Evolutionary conservation across 2,888 invertebrate genomes (phyloP).

Genomic region (Isotomurus palustris): DNA sequence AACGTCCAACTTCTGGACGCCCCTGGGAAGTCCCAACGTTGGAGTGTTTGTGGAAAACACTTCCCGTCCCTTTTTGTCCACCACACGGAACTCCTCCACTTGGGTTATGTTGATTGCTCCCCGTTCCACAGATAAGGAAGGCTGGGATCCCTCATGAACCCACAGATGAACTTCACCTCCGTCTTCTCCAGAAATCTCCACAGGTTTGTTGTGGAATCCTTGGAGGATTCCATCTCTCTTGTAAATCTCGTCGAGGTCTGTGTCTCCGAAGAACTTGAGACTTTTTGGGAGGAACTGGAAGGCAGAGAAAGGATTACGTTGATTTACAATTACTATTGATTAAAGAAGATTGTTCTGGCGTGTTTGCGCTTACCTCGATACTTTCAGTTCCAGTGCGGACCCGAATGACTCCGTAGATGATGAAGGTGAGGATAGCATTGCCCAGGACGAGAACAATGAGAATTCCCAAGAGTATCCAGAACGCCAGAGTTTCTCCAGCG

Average conservation of each 20-base stretch:
- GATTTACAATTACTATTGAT: no score
- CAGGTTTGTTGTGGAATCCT: conserved; percentile 57
- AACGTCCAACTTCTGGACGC: conserved; percentile 48
- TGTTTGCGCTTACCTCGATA: conserved; percentile 60
- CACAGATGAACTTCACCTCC: conserved; percentile 47
- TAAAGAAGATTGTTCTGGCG: not conserved
- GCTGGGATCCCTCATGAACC: conserved; percentile 46
- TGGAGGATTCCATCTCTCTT: conserved; percentile 66
- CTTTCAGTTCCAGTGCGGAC: conserved; percentile 77
- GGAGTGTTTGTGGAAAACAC: conserved; percentile 74
- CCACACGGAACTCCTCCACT: conserved; percentile 64
- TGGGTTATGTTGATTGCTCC: conserved; percentile 66
- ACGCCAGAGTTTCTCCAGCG: conserved; percentile 57
- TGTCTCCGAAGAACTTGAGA: conserved; percentile 71
- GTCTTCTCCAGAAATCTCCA: conserved; percentile 53
- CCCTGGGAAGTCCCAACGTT: conserved; percentile 65
- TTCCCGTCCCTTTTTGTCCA: conserved; percentile 61
- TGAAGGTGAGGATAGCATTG: conserved; percentile 72
- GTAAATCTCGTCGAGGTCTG: conserved; percentile 70
- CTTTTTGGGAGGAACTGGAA: conserved; percentile 60
- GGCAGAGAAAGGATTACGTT: conserved; percentile 49
- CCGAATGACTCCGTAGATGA: conserved; percentile 72
- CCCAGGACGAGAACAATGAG: conserved; percentile 67
- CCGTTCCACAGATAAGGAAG: conserved; percentile 57
- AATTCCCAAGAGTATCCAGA: conserved; percentile 72